phyloP scores from a whole-genome alignment of 1,140 invertebrate genomes.

The Wiebesia pumilae region DNA sequence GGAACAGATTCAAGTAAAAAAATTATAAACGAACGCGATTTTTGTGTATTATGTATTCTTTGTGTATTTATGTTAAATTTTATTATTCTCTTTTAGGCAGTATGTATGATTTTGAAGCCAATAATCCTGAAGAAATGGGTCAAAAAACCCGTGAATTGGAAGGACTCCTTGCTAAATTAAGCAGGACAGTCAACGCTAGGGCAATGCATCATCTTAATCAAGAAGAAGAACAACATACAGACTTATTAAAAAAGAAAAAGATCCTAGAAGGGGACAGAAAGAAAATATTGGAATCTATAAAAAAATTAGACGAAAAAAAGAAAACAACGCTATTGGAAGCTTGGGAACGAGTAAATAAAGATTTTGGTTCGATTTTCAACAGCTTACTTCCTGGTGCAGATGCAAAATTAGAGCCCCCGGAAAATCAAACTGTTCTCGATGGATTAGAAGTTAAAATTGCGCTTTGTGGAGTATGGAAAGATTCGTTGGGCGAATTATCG shows the following conservation, averaged over 20 bases:
- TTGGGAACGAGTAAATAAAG: constrained; percentile 88
- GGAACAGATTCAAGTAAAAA: too few species aligned
- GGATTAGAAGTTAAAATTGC: constrained; percentile 95
- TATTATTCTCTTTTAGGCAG: constrained; percentile 60
- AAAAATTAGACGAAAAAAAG: constrained; percentile 93
- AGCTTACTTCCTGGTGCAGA: constrained; percentile 92
- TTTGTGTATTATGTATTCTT: too few species aligned
- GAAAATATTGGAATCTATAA: constrained; percentile 88
- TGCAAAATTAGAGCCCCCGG: constrained; percentile 88
- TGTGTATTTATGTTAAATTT: constrained; percentile 29
- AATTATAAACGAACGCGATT: too few species aligned
- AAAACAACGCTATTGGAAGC: constrained; percentile 86
- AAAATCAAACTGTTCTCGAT: constrained; percentile 83
- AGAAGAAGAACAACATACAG: constrained; percentile 90
- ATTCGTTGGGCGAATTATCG: constrained; percentile 95
- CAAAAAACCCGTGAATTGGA: constrained; percentile 78
- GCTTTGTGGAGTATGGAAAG: constrained; percentile 97
- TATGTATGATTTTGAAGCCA: constrained; percentile 70
- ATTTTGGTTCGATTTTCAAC: constrained; percentile 98
- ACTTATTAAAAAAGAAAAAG: constrained; percentile 85
- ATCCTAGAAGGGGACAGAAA: constrained; percentile 92
- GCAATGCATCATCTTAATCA: constrained; percentile 90
- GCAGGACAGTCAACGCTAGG: constrained; percentile 87
- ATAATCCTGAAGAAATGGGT: constrained; percentile 74
- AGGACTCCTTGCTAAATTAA: constrained; percentile 83